These are phyloP conservation scores for Melinaea marsaeus DNA, from an alignment of 2,888 invertebrate species.

Conservation along the genomic window DNA sequence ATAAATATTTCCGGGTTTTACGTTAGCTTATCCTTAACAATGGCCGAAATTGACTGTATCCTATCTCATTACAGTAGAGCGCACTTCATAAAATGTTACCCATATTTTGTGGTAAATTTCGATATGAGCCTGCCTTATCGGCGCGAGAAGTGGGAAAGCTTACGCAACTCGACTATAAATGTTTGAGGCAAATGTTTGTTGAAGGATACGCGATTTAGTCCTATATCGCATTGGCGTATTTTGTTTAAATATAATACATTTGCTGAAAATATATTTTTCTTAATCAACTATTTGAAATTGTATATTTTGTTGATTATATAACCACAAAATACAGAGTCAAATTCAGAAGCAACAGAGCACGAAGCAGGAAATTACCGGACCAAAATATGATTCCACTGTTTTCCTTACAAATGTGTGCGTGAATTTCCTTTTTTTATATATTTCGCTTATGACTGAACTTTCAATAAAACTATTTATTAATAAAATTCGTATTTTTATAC, in stretches of 20 bases:
- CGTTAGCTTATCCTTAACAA: slow-evolving; percentile 45
- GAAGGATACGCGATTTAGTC: slow-evolving; percentile 13
- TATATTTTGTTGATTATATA: background rate
- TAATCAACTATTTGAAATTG: background rate
- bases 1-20: slow-evolving; percentile 45
- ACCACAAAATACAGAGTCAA: slow-evolving; percentile 1
- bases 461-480: background rate
- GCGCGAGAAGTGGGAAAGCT: slow-evolving; percentile 34
- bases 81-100: slow-evolving; percentile 45
- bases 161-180: slow-evolving; percentile 31
- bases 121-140: slow-evolving; percentile 36
- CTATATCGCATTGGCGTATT: slow-evolving; percentile 3
- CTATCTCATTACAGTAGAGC: slow-evolving; percentile 45
- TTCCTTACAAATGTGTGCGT: slow-evolving; percentile 14
- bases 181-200: slow-evolving; percentile 26
- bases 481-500: background rate
- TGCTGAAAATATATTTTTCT: background rate
- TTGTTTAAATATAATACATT: background rate
- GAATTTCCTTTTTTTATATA: background rate
- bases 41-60: slow-evolving; percentile 43
- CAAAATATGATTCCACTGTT: slow-evolving; percentile 18
- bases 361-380: slow-evolving; percentile 24
- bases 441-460: background rate
- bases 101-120: slow-evolving; percentile 39
- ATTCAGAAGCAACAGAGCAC: slow-evolving; percentile 13